Base-by-base conservation (phyloP, 2,888 invertebrate species). In the Caenorhabditis sp. region DNA sequence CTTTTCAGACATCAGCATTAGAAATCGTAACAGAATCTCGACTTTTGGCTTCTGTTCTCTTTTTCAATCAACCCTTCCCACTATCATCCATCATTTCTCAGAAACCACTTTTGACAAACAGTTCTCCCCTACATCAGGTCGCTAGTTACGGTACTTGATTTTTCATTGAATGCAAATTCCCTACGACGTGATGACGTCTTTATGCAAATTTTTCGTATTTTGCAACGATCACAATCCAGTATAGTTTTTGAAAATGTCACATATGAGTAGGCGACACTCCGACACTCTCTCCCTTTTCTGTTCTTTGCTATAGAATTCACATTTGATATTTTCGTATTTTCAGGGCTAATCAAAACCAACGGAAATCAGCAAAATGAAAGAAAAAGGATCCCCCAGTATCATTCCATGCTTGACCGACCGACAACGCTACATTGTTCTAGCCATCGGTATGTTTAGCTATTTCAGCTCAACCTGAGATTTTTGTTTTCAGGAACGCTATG, bases 401-500 rank as follows among this genome's bases (percentile, higher is more conserved):
- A 44, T 80, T 10, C 56, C 72, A 7, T 80, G 80, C 58, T 24
- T 82, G 41, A 76, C 66, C 28, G 82, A 84, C 12, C 80, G 87
- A 10, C 82, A 82, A 22, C 63, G 89, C 16, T 89, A 89, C 59
- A 49, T 87, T 41, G 82, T 89, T 19, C 80, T 89, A 8, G 66
- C 84, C 1, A 77, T 89, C n/a, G 86, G 88, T 87, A 54, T 19
- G 51, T 77, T 31, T 54, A 3, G 3, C 3, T 26, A 56, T 35
- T 26, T 44, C 41, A 12, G 16, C 44, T 16, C 4, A 63, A 14
- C 22, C 16, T 16, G 24, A 44, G 10, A 6, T 14, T 51, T 4
- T 31, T 8, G 31, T 51, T 79, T 76, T 38, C 69, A 88, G 89
- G 89, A 68, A 86, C 88, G 3, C 76, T 86, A 24, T 88, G 89